These are phyloP conservation scores for Taenioides sp. DNA, from an alignment of 2,797 vertebrate species.

Conservation along the genomic window DNA sequence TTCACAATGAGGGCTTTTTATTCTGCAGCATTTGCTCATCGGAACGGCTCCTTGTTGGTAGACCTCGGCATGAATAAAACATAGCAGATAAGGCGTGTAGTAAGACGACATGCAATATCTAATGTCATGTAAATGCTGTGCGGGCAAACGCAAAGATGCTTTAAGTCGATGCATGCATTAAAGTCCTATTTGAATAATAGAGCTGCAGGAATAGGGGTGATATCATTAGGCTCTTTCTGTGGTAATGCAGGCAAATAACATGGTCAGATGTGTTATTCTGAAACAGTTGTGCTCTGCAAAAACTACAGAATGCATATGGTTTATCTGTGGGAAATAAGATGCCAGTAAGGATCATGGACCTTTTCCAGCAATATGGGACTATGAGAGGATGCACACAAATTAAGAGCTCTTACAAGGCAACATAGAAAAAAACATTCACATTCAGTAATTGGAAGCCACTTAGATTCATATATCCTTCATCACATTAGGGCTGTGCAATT, in stretches of 20 bases:
- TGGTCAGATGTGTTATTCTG: not conserved
- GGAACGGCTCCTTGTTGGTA: conserved; percentile 28
- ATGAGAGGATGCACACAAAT: not conserved
- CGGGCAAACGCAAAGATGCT: not conserved
- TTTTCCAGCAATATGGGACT: not conserved
- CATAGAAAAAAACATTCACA: not conserved
- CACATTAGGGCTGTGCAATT: not conserved
- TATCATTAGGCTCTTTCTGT: not conserved
- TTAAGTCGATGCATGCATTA: not conserved
- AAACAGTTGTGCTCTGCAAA: not conserved
- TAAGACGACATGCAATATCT: conserved; percentile 1
- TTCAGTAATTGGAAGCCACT: not conserved
- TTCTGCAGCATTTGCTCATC: conserved; percentile 42
- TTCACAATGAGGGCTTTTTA: conserved; percentile 31
- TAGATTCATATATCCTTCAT: not conserved
- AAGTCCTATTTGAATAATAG: conserved; percentile 3
- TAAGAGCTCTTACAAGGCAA: not conserved
- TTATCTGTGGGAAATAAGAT: not conserved
- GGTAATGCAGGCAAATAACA: not conserved
- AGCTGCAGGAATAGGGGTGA: not conserved
- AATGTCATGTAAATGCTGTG: conserved; percentile 1
- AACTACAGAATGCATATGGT: not conserved
- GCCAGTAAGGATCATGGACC: not conserved
- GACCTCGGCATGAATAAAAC: conserved; percentile 48
- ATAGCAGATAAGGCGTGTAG: conserved; percentile 15